These are phyloP conservation scores for Orthosia incerta DNA, from an alignment of 2,888 invertebrate species.

Conservation along the genomic window DNA sequence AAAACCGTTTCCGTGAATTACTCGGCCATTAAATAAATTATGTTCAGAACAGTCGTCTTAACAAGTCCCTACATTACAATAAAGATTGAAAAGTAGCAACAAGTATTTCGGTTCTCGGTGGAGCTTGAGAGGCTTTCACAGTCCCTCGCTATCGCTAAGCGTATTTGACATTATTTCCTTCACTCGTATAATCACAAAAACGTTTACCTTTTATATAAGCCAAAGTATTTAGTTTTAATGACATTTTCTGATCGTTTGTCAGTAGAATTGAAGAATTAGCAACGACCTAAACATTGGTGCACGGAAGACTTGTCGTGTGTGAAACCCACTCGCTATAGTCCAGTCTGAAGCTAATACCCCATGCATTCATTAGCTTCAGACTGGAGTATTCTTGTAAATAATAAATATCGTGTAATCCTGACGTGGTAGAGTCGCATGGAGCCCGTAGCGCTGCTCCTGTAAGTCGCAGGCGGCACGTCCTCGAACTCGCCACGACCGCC, in stretches of 20 bases:
- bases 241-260: neutral
- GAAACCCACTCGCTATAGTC: neutral
- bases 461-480: slow-evolving; percentile 21
- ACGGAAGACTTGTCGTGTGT: too few species aligned
- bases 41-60: slow-evolving; percentile 16
- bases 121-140: slow-evolving; percentile 19
- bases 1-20: slow-evolving; percentile 1
- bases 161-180: slow-evolving; percentile 26
- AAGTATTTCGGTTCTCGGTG: slow-evolving; percentile 21
- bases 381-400: too few species aligned
- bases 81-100: slow-evolving; percentile 6
- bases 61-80: slow-evolving; percentile 4
- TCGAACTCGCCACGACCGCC: slow-evolving; percentile 15
- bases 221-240: neutral
- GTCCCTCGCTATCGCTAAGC: slow-evolving; percentile 16
- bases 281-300: neutral
- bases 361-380: too few species aligned
- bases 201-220: slow-evolving; percentile 1
- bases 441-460: slow-evolving; percentile 15
- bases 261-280: neutral
- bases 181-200: slow-evolving; percentile 13
- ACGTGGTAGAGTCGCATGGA: neutral
- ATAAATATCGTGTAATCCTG: slow-evolving; percentile 1
- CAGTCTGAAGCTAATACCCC: too few species aligned
- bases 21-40: neutral